These are phyloP conservation scores for Elanoides forficatus DNA, from an alignment of 2,113 vertebrate species.

Conservation along the genomic window DNA sequence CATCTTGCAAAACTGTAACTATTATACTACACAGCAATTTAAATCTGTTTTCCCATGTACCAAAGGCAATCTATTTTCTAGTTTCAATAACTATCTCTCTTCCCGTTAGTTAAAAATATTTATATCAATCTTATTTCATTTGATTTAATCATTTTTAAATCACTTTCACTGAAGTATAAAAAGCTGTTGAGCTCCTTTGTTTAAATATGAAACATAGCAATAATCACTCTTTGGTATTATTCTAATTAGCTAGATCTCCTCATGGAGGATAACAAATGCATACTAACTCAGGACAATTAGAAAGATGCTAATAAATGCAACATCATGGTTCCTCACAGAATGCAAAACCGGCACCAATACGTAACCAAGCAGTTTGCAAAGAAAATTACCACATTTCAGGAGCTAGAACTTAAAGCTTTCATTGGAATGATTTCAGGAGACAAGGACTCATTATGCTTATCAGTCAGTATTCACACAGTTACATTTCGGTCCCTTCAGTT, in stretches of 20 bases:
- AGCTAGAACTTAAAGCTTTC: not conserved
- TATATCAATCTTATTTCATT: slow-evolving; percentile 25
- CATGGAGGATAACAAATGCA: not conserved
- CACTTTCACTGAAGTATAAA: slow-evolving; percentile 15
- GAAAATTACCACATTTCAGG: not conserved
- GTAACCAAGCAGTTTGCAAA: not conserved
- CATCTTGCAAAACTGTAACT: slow-evolving; percentile 35
- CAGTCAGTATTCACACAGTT: not conserved
- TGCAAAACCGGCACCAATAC: not conserved
- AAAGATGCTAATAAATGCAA: slow-evolving; percentile 25
- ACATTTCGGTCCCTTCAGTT: not conserved
- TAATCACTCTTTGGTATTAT: slow-evolving; percentile 36
- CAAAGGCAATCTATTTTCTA: slow-evolving; percentile 6
- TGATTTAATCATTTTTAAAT: slow-evolving; percentile 38
- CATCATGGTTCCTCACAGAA: not conserved
- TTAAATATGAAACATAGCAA: slow-evolving; percentile 46
- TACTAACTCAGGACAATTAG: slow-evolving; percentile 38
- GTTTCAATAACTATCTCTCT: slow-evolving; percentile 19
- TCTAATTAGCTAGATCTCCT: slow-evolving; percentile 38
- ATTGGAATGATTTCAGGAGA: not conserved
- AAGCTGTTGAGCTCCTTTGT: not conserved
- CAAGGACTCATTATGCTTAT: not conserved
- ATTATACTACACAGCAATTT: slow-evolving; percentile 26
- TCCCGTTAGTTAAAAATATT: not conserved
- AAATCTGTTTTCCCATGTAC: slow-evolving; percentile 31